Conservation (phyloP, 2,888 invertebrate species). For the Protonemura montana region DNA sequence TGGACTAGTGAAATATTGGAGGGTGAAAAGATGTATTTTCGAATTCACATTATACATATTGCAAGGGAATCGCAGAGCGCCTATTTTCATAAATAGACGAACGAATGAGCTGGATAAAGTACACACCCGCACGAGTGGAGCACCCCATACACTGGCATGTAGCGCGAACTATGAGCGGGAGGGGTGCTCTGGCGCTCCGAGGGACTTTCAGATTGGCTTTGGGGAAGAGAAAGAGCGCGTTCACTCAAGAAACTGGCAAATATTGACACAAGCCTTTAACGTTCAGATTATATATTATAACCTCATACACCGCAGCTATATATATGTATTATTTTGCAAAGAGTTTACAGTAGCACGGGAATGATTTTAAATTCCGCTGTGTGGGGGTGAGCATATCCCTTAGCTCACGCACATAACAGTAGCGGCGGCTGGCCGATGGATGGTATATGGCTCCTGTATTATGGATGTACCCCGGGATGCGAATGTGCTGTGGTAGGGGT, state of each 20-base stretch:
- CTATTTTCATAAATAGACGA: conserved; percentile 37
- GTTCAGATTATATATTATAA: conserved; percentile 40
- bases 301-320: conserved; percentile 24
- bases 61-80: conserved; percentile 24
- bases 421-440: not conserved
- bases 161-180: not conserved
- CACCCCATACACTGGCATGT: conserved; percentile 3
- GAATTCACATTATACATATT: conserved; percentile 39
- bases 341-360: conserved; percentile 32
- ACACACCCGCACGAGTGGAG: not conserved
- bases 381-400: conserved; percentile 8
- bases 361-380: conserved; percentile 36
- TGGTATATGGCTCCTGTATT: conserved; percentile 18
- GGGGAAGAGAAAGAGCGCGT: conserved; percentile 31
- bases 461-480: conserved; percentile 20
- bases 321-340: conserved; percentile 16
- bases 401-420: not conserved
- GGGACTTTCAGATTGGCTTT: conserved; percentile 36
- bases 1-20: conserved; percentile 15
- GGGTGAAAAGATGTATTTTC: conserved; percentile 19
- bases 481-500: not conserved
- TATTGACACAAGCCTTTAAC: conserved; percentile 39
- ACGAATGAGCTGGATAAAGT: conserved; percentile 25
- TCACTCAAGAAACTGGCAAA: conserved; percentile 38
- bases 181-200: not conserved